phyloP scores from a whole-genome alignment of 92 coral and sea anemone genomes.

The Zoanthus sociatus region DNA sequence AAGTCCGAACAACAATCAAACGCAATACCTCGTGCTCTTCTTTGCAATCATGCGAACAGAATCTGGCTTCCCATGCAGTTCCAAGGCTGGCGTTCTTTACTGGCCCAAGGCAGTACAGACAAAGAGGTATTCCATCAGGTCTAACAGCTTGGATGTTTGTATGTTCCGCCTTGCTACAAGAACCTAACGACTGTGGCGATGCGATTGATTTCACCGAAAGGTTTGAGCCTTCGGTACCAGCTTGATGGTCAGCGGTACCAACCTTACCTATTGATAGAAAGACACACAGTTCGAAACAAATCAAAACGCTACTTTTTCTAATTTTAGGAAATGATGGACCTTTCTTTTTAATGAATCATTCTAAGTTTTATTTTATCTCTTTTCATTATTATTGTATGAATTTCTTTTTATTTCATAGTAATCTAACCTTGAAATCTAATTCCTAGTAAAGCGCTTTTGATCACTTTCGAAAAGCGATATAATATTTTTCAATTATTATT shows the following conservation, averaged over 20 bases:
- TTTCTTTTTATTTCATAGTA: no score
- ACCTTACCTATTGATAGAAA: not conserved
- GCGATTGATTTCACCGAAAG: not conserved
- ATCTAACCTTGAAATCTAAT: no score
- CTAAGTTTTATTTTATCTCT: no score
- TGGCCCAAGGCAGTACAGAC: slow-evolving; percentile 81
- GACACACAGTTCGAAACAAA: no score
- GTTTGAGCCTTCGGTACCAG: not conserved
- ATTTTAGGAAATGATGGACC: no score
- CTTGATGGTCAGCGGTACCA: not conserved
- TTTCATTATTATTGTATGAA: no score
- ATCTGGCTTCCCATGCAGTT: slow-evolving; percentile 89
- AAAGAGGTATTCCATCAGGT: slow-evolving; percentile 83
- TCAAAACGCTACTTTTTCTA: no score
- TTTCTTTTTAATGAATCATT: no score
- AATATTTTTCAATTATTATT: no score
- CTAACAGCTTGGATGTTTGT: slow-evolving; percentile 79
- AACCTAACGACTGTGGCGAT: slow-evolving; percentile 8
- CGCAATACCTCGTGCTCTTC: slow-evolving; percentile 83
- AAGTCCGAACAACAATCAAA: not conserved
- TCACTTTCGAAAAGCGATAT: no score
- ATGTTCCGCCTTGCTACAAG: slow-evolving; percentile 14
- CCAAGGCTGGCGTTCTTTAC: slow-evolving; percentile 73
- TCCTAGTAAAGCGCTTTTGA: no score
- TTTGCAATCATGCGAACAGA: slow-evolving; percentile 94